Conservation (phyloP, 2,113 vertebrate species). For the Ceyx melanurus region DNA sequence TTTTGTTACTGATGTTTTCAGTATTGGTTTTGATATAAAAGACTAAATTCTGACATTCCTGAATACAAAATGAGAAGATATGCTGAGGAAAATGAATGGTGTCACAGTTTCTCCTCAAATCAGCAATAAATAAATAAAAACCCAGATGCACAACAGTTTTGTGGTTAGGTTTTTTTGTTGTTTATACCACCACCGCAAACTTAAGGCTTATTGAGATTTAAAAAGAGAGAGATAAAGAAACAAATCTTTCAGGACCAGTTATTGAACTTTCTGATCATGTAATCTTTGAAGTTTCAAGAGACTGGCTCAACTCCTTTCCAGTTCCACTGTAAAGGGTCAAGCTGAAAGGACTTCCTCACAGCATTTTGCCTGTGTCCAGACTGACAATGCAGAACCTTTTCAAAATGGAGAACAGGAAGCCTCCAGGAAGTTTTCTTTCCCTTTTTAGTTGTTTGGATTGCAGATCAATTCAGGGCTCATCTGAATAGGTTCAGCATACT, state of each 20-base stretch:
- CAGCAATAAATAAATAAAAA: background rate
- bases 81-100: background rate
- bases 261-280: background rate
- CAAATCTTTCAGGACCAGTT: background rate
- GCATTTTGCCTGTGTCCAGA: background rate
- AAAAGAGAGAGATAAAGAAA: background rate
- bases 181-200: background rate
- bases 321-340: background rate
- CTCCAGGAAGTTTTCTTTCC: background rate
- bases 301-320: background rate
- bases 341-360: background rate
- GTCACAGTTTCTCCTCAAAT: background rate
- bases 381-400: conserved; percentile 1
- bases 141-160: background rate
- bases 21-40: background rate
- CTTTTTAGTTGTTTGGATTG: background rate
- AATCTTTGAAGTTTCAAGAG: background rate
- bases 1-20: background rate
- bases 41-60: background rate
- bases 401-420: conserved; percentile 13
- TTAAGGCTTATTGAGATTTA: background rate
- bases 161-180: too few species aligned
- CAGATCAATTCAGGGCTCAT: background rate
- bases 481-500: background rate
- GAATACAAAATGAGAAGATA: background rate